Evolutionary conservation across 1,140 invertebrate genomes (phyloP).

Genomic region (Trichogramma pretiosum): DNA sequence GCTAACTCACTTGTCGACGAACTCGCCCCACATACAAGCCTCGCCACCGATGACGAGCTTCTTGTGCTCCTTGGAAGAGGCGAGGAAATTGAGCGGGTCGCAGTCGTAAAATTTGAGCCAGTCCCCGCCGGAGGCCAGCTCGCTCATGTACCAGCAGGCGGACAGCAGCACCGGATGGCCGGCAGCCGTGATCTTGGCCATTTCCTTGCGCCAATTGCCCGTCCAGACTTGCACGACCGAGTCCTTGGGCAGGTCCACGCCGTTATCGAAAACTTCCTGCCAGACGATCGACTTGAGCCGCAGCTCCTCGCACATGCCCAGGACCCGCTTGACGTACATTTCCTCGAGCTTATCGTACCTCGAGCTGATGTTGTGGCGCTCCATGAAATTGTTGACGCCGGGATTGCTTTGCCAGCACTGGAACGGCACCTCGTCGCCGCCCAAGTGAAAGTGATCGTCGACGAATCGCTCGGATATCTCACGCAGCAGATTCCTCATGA

Average conservation of each 20-base stretch:
- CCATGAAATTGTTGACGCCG: slow-evolving; percentile 65
- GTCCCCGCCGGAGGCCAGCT: slow-evolving; percentile 59
- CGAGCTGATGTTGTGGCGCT: slow-evolving; percentile 47
- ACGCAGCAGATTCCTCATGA: slow-evolving; percentile 58
- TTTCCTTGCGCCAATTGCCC: slow-evolving; percentile 37
- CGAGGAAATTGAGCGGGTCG: slow-evolving; percentile 59
- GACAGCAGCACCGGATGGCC: slow-evolving; percentile 63
- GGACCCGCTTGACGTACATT: slow-evolving; percentile 59
- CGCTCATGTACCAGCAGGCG: slow-evolving; percentile 80
- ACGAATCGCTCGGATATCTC: slow-evolving; percentile 64
- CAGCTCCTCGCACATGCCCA: slow-evolving; percentile 46
- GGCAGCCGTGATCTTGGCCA: slow-evolving; percentile 45
- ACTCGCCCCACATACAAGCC: slow-evolving; percentile 86
- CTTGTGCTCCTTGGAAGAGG: slow-evolving; percentile 34
- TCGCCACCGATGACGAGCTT: slow-evolving; percentile 70
- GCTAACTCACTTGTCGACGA: slow-evolving; percentile 59
- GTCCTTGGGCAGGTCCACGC: slow-evolving; percentile 51
- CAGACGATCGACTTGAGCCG: slow-evolving; percentile 66
- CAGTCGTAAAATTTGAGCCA: slow-evolving; percentile 70
- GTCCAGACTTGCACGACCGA: slow-evolving; percentile 73
- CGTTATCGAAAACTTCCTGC: slow-evolving; percentile 87
- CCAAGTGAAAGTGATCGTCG: slow-evolving; percentile 74
- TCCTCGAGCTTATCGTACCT: slow-evolving; percentile 55
- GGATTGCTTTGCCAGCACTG: slow-evolving; percentile 78
- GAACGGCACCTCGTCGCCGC: slow-evolving; percentile 85